These are phyloP conservation scores for Ceyx margarethae DNA, from an alignment of 2,113 vertebrate genomes.

Conservation along the genomic window DNA sequence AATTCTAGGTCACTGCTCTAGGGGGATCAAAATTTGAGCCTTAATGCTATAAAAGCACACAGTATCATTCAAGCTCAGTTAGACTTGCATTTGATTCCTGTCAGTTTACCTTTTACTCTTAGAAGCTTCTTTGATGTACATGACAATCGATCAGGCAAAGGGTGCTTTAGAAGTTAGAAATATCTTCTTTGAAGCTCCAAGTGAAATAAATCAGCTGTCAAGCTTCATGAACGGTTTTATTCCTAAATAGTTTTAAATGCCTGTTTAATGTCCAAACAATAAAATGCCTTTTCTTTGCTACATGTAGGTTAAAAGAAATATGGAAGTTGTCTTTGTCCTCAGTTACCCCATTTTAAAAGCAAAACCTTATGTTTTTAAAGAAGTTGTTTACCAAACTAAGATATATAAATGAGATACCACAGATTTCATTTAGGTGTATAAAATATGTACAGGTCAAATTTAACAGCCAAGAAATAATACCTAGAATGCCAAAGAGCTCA, in stretches of 20 bases:
- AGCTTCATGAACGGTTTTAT: background rate
- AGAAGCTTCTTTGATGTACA: constrained; percentile 50
- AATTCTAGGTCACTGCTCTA: constrained; percentile 40
- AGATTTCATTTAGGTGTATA: background rate
- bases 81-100: constrained; percentile 47
- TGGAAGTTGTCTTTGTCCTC: background rate
- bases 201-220: constrained; percentile 65
- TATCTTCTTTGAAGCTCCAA: constrained; percentile 54
- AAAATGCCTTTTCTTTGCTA: background rate
- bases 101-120: constrained; percentile 56
- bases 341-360: constrained; percentile 5
- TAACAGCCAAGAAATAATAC: background rate
- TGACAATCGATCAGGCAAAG: constrained; percentile 44
- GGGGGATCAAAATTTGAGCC: constrained; percentile 49
- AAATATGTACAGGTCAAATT: background rate
- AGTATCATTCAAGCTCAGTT: background rate
- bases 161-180: constrained; percentile 46
- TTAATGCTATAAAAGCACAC: constrained; percentile 14
- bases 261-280: constrained; percentile 47
- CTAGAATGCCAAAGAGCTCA: background rate
- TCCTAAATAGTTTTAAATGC: constrained; percentile 21
- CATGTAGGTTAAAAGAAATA: background rate
- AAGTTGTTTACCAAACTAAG: background rate
- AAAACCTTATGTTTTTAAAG: background rate
- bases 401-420: background rate